Evolutionary conservation across 2,888 invertebrate genomes (phyloP).

Genomic region (Pilophorus perplexus): DNA sequence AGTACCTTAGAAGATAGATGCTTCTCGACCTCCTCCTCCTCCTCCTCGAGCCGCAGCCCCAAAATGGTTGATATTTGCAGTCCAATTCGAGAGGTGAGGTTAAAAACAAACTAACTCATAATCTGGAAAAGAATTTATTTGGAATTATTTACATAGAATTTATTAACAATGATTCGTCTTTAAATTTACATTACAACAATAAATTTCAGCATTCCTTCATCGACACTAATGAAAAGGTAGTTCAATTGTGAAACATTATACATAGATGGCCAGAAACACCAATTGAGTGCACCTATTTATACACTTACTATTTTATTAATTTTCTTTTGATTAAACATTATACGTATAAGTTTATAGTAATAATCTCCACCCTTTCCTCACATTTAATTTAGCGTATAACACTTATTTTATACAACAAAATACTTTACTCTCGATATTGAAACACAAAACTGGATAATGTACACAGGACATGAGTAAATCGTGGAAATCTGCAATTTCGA

Average conservation of each 20-base stretch:
- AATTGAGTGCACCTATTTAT: conserved; percentile 21
- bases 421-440: not conserved
- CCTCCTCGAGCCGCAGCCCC: too few relatives aligned
- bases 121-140: conserved; percentile 31
- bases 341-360: conserved; percentile 9
- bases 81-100: too few relatives aligned
- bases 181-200: conserved; percentile 30
- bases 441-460: not conserved
- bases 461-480: not conserved
- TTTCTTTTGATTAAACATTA: not conserved
- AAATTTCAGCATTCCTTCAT: conserved; percentile 8
- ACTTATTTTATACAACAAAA: conserved; percentile 29
- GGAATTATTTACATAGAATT: conserved; percentile 33
- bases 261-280: conserved; percentile 33
- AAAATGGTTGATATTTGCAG: too few relatives aligned
- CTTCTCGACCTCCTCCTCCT: too few relatives aligned
- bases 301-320: conserved; percentile 28
- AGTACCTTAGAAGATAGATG: too few relatives aligned
- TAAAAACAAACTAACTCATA: too few relatives aligned
- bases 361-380: not conserved
- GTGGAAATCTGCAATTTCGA: too few relatives aligned
- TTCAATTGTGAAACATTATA: conserved; percentile 33
- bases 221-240: conserved; percentile 27
- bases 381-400: conserved; percentile 14
- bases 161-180: conserved; percentile 30